Conservation (phyloP, 2,888 invertebrate genomes). For the Drosophila merina region DNA sequence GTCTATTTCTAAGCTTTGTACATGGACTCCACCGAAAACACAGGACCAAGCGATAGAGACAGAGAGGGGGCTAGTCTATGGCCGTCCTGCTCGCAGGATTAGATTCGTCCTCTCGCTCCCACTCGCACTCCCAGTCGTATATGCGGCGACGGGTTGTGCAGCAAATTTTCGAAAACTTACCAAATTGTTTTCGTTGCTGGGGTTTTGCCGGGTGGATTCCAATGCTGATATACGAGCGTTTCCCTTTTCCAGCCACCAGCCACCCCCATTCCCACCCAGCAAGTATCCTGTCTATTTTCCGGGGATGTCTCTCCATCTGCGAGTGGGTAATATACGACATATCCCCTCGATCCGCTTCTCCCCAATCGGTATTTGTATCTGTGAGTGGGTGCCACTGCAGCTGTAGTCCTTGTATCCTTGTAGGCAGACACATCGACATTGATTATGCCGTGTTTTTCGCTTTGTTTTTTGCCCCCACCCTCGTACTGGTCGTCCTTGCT, state of each 20-base stretch:
- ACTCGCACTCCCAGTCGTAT: conserved; percentile 13
- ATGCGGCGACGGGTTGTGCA: conserved; percentile 51
- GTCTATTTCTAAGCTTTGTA: conserved; percentile 79
- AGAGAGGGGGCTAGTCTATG: conserved; percentile 45
- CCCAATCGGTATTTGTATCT: conserved; percentile 16
- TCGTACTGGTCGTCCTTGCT: conserved; percentile 41
- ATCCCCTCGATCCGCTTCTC: not conserved
- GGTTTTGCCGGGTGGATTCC: conserved; percentile 80
- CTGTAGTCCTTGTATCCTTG: conserved; percentile 52
- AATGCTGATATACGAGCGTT: conserved; percentile 74
- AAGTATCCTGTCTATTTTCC: conserved; percentile 42
- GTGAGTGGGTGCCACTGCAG: conserved; percentile 20
- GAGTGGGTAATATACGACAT: conserved; percentile 37
- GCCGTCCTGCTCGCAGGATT: conserved; percentile 70
- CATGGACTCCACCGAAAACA: conserved; percentile 65
- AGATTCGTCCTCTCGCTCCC: conserved; percentile 39
- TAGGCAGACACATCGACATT: conserved; percentile 66
- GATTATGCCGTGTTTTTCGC: conserved; percentile 71
- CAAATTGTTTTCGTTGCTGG: conserved; percentile 79
- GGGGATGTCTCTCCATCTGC: conserved; percentile 59
- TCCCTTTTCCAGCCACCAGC: conserved; percentile 14
- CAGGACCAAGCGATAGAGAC: conserved; percentile 26
- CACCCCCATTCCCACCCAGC: not conserved
- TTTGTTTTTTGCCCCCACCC: conserved; percentile 32
- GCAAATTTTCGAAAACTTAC: conserved; percentile 80